Conservation (phyloP, 2,113 vertebrate species). For the Scytalopus superciliaris region DNA sequence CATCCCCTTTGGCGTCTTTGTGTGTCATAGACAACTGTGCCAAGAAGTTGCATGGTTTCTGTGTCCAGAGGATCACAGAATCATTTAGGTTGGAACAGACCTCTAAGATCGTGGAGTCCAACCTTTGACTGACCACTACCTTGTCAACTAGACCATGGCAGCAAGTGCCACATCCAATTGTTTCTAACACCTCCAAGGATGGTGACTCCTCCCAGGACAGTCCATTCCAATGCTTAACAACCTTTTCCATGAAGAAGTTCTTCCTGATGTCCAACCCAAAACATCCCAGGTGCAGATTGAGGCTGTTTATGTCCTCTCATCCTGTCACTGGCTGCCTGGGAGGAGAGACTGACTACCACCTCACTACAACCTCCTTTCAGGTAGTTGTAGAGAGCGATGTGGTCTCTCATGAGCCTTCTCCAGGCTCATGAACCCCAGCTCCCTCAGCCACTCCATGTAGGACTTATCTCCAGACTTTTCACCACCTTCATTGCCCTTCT, state of each 20-base stretch:
- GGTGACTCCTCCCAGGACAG: neutral
- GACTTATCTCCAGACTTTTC: neutral
- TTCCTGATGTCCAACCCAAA: neutral
- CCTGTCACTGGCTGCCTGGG: fast-evolving
- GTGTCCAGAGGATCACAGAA: neutral
- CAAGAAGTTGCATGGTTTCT: neutral
- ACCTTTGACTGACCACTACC: neutral
- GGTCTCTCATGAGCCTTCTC: neutral
- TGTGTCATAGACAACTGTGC: neutral
- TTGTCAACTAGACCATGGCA: neutral
- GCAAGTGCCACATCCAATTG: fast-evolving
- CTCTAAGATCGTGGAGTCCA: neutral
- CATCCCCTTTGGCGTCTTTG: neutral
- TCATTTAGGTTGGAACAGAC: neutral
- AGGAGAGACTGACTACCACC: neutral
- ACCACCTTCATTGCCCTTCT: neutral
- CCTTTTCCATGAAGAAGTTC: neutral
- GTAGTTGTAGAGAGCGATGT: neutral
- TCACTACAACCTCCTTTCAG: neutral
- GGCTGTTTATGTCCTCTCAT: neutral
- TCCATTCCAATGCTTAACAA: neutral
- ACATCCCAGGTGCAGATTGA: neutral
- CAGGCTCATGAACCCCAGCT: neutral
- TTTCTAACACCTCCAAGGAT: neutral
- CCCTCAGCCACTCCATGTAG: neutral